phyloP scores from a whole-genome alignment of 2,888 invertebrate species.

The Gandaritis pyraliata region DNA sequence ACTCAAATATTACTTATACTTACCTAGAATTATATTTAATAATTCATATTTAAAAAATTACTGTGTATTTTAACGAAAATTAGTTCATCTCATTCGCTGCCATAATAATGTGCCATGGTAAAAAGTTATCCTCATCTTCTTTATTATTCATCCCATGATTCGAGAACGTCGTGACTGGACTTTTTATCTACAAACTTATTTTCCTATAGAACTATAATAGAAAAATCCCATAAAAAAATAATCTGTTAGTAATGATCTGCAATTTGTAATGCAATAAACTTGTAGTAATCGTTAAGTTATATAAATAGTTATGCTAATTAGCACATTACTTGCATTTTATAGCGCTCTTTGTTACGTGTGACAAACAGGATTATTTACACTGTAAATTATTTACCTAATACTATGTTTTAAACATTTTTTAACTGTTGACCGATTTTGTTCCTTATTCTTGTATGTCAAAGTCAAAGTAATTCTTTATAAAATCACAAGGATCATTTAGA shows the following conservation, averaged over 20 bases:
- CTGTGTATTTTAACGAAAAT: too few species aligned
- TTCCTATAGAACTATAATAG: slow-evolving; percentile 3
- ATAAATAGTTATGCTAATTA: slow-evolving; percentile 17
- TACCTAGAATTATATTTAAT: too few species aligned
- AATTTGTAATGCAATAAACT: slow-evolving; percentile 5
- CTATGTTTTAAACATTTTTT: neutral
- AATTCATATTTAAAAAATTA: too few species aligned
- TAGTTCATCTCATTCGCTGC: too few species aligned
- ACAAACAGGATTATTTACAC: slow-evolving; percentile 8
- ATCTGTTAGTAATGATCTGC: neutral
- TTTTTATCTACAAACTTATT: neutral
- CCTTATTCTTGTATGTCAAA: neutral
- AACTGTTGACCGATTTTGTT: too few species aligned
- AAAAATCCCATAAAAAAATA: slow-evolving; percentile 10
- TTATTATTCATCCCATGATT: slow-evolving; percentile 9
- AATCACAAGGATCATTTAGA: too few species aligned
- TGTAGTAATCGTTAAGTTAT: slow-evolving; percentile 5
- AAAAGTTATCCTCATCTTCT: neutral
- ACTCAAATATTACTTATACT: too few species aligned
- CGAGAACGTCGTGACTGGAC: neutral
- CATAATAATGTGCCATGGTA: neutral
- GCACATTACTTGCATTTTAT: slow-evolving; percentile 15
- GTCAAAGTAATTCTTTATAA: too few species aligned
- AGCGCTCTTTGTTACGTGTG: slow-evolving; percentile 18
- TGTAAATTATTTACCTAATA: slow-evolving; percentile 3